A percentile compares a stretch with the other conserved stretches of the same genome.
phyloP scores from a whole-genome alignment of 2,797 vertebrate species.

The Channallabes apus region DNA sequence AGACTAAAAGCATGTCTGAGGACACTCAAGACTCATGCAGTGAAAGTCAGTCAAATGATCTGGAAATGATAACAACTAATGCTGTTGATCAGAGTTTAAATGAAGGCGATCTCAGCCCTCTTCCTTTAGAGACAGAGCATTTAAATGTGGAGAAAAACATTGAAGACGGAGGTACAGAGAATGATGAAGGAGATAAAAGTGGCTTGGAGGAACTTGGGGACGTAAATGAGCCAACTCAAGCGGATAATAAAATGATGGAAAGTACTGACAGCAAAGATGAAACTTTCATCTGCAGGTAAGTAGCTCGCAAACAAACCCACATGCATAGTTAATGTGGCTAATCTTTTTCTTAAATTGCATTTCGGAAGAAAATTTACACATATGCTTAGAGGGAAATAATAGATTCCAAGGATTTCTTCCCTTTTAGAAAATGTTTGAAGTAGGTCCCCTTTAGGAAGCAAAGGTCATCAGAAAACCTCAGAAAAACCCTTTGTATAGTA shows the following conservation, averaged over 20 bases:
- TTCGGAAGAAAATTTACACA: neutral
- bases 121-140: constrained; percentile 9
- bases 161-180: constrained; percentile 37
- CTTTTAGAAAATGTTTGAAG: neutral
- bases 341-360: neutral
- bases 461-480: neutral
- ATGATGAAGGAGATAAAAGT: constrained; percentile 26
- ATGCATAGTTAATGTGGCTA: neutral
- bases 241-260: constrained; percentile 10
- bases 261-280: constrained; percentile 28
- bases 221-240: neutral
- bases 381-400: neutral
- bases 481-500: neutral
- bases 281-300: constrained; percentile 27
- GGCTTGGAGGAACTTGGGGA: constrained; percentile 33
- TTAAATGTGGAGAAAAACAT: constrained; percentile 19
- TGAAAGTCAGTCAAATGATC: neutral
- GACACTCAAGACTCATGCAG: neutral
- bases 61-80: neutral
- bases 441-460: neutral
- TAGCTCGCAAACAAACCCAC: neutral
- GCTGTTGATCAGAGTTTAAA: neutral
- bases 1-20: neutral
- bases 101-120: constrained; percentile 23
- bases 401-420: neutral